phyloP scores from a whole-genome alignment of 2,888 invertebrate species.

The Spatulosminthurus flaviceps region DNA sequence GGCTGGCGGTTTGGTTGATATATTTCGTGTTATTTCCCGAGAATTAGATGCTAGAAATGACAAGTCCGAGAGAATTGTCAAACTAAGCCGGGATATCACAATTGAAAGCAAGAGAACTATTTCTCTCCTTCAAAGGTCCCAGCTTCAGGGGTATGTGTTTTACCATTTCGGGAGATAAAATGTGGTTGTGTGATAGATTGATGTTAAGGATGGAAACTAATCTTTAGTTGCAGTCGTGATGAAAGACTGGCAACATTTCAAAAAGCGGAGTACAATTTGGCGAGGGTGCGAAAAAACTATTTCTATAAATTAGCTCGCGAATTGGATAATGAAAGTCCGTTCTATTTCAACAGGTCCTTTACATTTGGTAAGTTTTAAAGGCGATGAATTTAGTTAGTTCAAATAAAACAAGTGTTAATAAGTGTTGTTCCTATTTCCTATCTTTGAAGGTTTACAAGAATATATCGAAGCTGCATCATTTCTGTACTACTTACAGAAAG shows the following conservation, averaged over 20 bases:
- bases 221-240: conserved; percentile 9
- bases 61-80: conserved; percentile 82
- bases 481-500: conserved; percentile 74
- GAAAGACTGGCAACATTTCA: conserved; percentile 24
- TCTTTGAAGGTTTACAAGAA: conserved; percentile 79
- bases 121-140: conserved; percentile 78
- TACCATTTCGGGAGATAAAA: too few relatives aligned
- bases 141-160: conserved; percentile 32
- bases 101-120: conserved; percentile 91
- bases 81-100: conserved; percentile 83
- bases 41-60: conserved; percentile 80
- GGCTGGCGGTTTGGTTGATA: not conserved
- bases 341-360: conserved; percentile 75
- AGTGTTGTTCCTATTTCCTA: too few relatives aligned
- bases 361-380: conserved; percentile 68
- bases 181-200: not conserved
- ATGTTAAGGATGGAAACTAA: too few relatives aligned
- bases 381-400: too few relatives aligned
- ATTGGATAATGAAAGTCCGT: conserved; percentile 76
- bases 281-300: conserved; percentile 67
- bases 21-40: conserved; percentile 39
- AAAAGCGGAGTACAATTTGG: conserved; percentile 24
- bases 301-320: conserved; percentile 79
- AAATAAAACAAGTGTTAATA: too few relatives aligned
- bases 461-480: conserved; percentile 87